These are phyloP conservation scores for Haliclystus octoradiatus DNA, from an alignment of 30 jellyfish, hydroid and myxozoan genomes.

Conservation along the genomic window DNA sequence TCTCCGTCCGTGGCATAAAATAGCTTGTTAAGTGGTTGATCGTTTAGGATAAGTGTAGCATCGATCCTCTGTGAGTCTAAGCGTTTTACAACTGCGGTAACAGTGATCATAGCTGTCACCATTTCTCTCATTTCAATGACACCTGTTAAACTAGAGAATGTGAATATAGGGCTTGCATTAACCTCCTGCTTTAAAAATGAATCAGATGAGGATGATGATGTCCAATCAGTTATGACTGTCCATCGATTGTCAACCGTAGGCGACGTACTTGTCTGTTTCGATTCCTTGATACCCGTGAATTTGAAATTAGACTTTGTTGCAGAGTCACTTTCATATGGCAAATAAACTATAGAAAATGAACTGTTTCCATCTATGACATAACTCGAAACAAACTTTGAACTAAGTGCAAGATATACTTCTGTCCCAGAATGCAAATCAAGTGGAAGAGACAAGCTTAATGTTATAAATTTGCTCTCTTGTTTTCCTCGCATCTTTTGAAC, in stretches of 20 bases:
- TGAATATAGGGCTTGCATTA: background rate
- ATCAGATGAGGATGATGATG: background rate
- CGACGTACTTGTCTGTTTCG: background rate
- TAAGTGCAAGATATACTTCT: background rate
- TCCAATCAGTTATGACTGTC: background rate
- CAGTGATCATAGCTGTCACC: background rate
- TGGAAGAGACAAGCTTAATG: background rate
- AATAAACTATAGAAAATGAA: background rate
- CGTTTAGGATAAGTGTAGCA: background rate
- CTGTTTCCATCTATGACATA: background rate
- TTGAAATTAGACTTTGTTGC: too few relatives aligned
- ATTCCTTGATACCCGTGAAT: background rate
- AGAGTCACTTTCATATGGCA: background rate
- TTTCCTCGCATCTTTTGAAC: background rate
- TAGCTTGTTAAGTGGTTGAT: background rate
- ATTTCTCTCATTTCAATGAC: background rate
- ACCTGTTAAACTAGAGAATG: background rate
- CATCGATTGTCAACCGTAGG: background rate
- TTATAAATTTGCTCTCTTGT: background rate
- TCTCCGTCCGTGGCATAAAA: background rate
- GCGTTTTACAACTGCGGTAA: background rate
- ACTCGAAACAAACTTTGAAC: background rate
- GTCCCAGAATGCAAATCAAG: background rate
- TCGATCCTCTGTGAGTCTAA: background rate
- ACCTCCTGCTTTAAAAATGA: background rate